phyloP scores from a whole-genome alignment of 2,797 vertebrate genomes.

The Chiloscyllium punctatum region DNA sequence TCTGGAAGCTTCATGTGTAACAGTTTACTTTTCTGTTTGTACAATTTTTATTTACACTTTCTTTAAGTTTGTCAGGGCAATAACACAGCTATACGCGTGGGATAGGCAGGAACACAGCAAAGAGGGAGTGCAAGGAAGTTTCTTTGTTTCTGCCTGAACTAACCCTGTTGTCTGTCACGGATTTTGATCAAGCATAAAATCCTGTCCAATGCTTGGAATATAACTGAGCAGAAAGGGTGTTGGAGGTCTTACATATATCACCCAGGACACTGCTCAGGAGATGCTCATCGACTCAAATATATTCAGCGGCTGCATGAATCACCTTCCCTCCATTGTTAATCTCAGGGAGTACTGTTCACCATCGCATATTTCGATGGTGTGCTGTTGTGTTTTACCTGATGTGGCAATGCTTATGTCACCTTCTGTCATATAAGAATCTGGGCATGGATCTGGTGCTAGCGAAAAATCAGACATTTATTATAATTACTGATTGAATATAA shows the following conservation, averaged over 20 bases:
- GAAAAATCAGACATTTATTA: no score
- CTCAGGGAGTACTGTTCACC: background rate
- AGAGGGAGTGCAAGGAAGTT: background rate
- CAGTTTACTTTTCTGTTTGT: background rate
- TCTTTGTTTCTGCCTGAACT: background rate
- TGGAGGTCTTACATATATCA: background rate
- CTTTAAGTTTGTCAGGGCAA: background rate
- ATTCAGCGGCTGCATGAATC: background rate
- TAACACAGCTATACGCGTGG: background rate
- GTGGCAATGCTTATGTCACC: no score
- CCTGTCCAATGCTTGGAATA: background rate
- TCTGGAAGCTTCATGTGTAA: background rate
- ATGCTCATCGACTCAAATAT: background rate
- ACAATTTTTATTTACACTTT: background rate
- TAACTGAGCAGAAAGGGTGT: background rate
- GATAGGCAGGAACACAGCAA: background rate
- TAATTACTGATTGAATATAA: no score
- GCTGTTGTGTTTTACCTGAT: no score
- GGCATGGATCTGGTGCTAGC: no score
- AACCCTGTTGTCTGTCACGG: background rate
- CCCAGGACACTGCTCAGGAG: no score
- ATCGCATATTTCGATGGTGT: background rate
- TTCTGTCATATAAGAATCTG: no score
- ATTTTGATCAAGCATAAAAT: background rate
- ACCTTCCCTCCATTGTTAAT: background rate